phyloP scores from a whole-genome alignment of 2,797 vertebrate species.

The Cyprinella venusta region DNA sequence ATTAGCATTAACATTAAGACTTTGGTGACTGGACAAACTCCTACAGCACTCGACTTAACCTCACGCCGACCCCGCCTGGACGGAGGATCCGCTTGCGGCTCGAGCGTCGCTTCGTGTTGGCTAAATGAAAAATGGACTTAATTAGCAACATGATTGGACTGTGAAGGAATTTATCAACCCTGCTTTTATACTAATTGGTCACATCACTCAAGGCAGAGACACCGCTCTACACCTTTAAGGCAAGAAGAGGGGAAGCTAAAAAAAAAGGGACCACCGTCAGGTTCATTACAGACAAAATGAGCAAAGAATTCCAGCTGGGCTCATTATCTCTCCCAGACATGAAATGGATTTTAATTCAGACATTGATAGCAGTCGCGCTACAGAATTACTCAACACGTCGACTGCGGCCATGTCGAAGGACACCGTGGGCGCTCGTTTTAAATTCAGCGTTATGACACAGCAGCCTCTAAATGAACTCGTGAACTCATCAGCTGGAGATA shows the following conservation, averaged over 20 bases:
- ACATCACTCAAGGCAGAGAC: slow-evolving; percentile 60
- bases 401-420: slow-evolving; percentile 40
- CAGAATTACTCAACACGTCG: slow-evolving; percentile 56
- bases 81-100: slow-evolving; percentile 10
- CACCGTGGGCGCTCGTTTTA: neutral
- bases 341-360: slow-evolving; percentile 59
- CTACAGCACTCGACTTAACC: slow-evolving; percentile 42
- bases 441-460: slow-evolving; percentile 33
- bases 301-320: slow-evolving; percentile 57
- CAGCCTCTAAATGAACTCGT: slow-evolving; percentile 29
- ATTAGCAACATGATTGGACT: slow-evolving; percentile 62
- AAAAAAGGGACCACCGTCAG: slow-evolving; percentile 33
- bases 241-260: slow-evolving; percentile 25
- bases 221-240: slow-evolving; percentile 56
- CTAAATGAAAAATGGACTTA: slow-evolving; percentile 59
- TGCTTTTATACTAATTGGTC: slow-evolving; percentile 61
- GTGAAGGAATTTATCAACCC: slow-evolving; percentile 62
- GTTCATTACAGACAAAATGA: slow-evolving; percentile 61
- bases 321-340: slow-evolving; percentile 59
- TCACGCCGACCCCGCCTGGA: slow-evolving; percentile 19
- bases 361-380: slow-evolving; percentile 45
- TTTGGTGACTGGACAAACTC: neutral
- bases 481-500: slow-evolving; percentile 34
- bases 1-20: slow-evolving; percentile 28
- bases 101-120: slow-evolving; percentile 15